Conservation (phyloP, 2,113 vertebrate genomes). For the Nyctibius bracteatus region DNA sequence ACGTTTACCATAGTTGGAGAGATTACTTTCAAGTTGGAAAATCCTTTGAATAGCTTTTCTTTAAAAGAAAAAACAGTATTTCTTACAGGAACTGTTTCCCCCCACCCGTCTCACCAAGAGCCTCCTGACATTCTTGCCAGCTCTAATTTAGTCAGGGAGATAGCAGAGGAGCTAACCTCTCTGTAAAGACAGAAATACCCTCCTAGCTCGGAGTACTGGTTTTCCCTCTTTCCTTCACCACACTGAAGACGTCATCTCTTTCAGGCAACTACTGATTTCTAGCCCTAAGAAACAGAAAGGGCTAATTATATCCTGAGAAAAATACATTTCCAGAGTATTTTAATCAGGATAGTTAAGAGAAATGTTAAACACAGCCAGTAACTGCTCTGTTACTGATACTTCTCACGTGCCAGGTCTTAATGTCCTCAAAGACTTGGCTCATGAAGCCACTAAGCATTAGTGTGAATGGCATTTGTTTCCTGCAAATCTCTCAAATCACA, state of each 20-base stretch:
- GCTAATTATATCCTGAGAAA: neutral
- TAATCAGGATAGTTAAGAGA: neutral
- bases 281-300: neutral
- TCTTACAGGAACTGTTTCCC: neutral
- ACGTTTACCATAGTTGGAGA: neutral
- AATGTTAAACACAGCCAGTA: neutral
- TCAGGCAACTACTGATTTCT: neutral
- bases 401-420: neutral
- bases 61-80: neutral
- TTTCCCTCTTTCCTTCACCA: neutral
- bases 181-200: neutral
- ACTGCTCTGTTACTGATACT: neutral
- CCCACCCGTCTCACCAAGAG: no score
- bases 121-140: neutral
- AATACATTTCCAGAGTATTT: accelerated
- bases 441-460: neutral
- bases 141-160: neutral
- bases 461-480: neutral
- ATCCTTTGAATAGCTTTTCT: neutral
- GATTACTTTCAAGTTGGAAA: neutral
- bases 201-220: neutral
- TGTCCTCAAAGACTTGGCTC: neutral
- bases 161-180: neutral
- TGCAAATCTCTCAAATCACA: neutral
- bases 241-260: neutral